Percentiles rank a stretch among this genome's conserved stretches.
Conservation (phyloP, 1,140 invertebrate species). For the Conus betulinus region DNA sequence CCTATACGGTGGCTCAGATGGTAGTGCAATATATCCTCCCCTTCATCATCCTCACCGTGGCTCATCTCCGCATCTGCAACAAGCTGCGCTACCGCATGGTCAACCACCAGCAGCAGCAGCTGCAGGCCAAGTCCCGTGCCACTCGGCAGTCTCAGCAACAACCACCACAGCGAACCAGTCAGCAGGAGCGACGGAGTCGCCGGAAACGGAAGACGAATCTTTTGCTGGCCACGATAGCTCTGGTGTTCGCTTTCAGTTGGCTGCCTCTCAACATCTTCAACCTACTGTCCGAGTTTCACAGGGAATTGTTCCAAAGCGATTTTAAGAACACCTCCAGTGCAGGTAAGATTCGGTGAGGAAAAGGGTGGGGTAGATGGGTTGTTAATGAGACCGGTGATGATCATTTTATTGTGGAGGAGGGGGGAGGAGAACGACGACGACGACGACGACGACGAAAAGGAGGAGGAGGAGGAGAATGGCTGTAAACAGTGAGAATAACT, state of each 20-base stretch:
- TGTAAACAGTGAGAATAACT: too few species aligned
- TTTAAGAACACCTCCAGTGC: constrained; percentile 8
- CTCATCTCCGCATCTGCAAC: constrained; percentile 79
- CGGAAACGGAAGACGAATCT: constrained; percentile 87
- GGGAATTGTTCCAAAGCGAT: constrained; percentile 49
- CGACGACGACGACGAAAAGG: too few species aligned
- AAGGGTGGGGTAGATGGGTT: too few species aligned
- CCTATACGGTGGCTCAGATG: constrained; percentile 89
- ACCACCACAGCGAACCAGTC: constrained; percentile 54
- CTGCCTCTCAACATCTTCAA: constrained; percentile 90
- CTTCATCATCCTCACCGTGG: constrained; percentile 85
- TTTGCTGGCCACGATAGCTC: constrained; percentile 87
- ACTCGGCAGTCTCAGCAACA: background rate
- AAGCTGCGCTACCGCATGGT: constrained; percentile 78
- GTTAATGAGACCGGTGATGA: too few species aligned
- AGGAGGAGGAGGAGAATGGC: too few species aligned
- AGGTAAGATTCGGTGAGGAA: background rate
- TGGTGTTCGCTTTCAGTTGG: constrained; percentile 92
- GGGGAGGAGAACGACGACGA: too few species aligned
- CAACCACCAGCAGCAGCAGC: constrained; percentile 51
- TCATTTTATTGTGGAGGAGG: too few species aligned
- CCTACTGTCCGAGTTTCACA: constrained; percentile 84
- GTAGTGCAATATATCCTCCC: constrained; percentile 90
- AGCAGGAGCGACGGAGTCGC: constrained; percentile 64
- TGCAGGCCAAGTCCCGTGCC: background rate